Evolutionary conservation across 2,113 vertebrate genomes (phyloP), one percentile per base, ranked within the genome.

Genomic region (Tragelaphus imberbis): DNA sequence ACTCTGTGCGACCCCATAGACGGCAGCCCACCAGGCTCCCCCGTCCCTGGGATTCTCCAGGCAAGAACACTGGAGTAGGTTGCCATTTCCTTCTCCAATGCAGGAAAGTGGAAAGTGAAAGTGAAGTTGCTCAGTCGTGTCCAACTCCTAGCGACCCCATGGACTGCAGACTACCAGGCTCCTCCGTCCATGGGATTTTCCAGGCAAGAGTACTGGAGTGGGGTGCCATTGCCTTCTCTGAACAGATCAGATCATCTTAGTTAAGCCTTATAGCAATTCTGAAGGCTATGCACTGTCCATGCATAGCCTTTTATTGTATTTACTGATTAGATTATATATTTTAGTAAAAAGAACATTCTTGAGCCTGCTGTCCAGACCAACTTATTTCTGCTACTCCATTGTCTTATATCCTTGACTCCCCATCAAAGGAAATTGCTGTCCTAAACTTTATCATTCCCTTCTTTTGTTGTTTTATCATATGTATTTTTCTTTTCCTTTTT

Each of bases 381-480:
- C 59, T 93, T 84, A 87, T 88, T 56, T 95, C 51, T 89, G 1
- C 14, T 91, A 17, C 36, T 95, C 49, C 47, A 92, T 53, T 92
- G 30, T 88, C 12, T 6, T n/a, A 16, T 91, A 44, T 90, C 53
- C 27, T 79, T 56, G 6, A 95, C 58, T 97, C 61, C 49, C 21
- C 55, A 87, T 61, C 55, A 90, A 33, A 92, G 68, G 55, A 95
- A 96, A 58, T 44, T 36, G 40, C 19, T 82, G 10, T 61, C 59
- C 27, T 92, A 90, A 88, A 90, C 56, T 90, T 89, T 94, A 51
- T 95, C 25, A 77, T 47, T 63, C 1, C 13, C 16, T 71, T 90
- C 59, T 81, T 88, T 93, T 94, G 15, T 95, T 95, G 68, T 75
- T 75, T 88, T 85, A 90, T 91, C 51, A 86, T 63, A 89, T 36